Base-by-base conservation (phyloP, 2,797 vertebrate species). In the Tragelaphus eurycerus region DNA sequence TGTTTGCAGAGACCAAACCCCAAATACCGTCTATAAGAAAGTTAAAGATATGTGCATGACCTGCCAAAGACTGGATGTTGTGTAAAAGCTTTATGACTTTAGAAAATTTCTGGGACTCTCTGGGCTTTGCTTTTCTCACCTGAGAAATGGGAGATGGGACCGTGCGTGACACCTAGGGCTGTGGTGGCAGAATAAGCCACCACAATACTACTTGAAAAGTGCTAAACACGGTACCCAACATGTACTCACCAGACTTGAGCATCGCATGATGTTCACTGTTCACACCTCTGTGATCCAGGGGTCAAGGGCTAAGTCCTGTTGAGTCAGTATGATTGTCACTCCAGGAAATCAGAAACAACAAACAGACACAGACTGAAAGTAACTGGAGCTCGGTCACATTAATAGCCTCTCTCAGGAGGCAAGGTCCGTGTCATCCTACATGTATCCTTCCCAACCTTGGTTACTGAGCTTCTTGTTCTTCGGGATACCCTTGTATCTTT, bases 271-370 rank as follows among this genome's bases (percentile, higher is more conserved):
- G 13, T 10, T 38, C 21, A 19, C 81, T 25, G 14, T 17, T 95
- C 54, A 52, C 38, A 52, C 1, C 10, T 27, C 19, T 31, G 34
- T 43, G 34, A 81, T 67, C 57, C 34, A 21, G 43, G 14, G 4
- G 21, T 23, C 46, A n/a, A 25, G 52, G n/a, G 84, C 34, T 81
- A 13, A 74, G 48, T 62, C 34, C 46, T 16, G 25, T 0, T 43
- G 15, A 74, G n/a, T n/a, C 54, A 76, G 57, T 25, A 27, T n/a
- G 59, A 86, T 2, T 71, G 29, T 89, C 50, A 57, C 59, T 88
- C 83, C 90, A 89, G 29, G 62, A 93, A 82, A 95, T 48, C 17
- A 76, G 86, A 90, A 96, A 83, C 38, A 84, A 89, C 29, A 50
- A 84, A 89, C n/a, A 50, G 81, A 90, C 46, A 50, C 46, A 79